Percentiles rank a stretch among this genome's conserved stretches.
phyloP scores from a whole-genome alignment of 2,888 invertebrate genomes.

The Lasioglossum malachurum region DNA sequence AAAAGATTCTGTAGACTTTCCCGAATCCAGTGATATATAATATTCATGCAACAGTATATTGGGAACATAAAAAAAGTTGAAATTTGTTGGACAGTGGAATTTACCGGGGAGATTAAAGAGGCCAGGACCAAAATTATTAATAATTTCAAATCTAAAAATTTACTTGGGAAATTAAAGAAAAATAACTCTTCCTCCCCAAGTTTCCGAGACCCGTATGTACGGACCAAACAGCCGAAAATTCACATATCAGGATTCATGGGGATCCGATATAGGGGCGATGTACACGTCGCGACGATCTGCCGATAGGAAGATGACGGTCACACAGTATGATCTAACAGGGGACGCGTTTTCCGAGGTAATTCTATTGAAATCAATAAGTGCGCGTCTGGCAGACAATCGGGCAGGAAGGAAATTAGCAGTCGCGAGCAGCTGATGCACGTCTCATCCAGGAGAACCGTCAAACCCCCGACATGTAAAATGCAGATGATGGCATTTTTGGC shows the following conservation, averaged over 20 bases:
- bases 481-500: slow-evolving; percentile 25
- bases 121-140: no score
- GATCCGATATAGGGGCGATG: neutral
- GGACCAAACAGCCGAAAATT: neutral
- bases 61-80: no score
- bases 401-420: slow-evolving; percentile 68
- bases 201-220: neutral
- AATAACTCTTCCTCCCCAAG: no score
- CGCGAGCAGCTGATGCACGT: slow-evolving; percentile 55
- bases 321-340: slow-evolving; percentile 28
- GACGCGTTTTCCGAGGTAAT: slow-evolving; percentile 16
- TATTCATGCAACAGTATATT: no score
- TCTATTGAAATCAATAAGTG: slow-evolving; percentile 52
- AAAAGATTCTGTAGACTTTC: no score
- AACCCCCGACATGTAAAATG: slow-evolving; percentile 22
- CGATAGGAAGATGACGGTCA: slow-evolving; percentile 4
- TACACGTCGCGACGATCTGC: neutral
- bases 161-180: no score
- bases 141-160: neutral
- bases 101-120: no score
- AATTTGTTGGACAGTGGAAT: no score
- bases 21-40: no score
- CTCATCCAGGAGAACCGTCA: slow-evolving; percentile 28
- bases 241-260: neutral
- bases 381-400: slow-evolving; percentile 47